These are phyloP conservation scores for Gobius niger DNA, from an alignment of 2,113 vertebrate species.

Conservation along the genomic window DNA sequence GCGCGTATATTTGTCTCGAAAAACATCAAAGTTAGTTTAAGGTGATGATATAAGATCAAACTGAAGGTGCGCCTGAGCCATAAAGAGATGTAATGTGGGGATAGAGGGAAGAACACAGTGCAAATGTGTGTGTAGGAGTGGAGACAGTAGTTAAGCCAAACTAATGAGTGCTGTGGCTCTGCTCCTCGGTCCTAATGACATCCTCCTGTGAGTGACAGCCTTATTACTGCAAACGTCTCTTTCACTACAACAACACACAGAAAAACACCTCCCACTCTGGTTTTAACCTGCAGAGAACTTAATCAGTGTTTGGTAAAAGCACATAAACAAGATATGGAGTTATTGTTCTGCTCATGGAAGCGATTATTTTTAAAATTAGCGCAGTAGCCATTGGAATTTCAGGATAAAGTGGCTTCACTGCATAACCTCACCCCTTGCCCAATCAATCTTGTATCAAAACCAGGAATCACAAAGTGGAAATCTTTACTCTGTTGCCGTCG, in stretches of 20 bases:
- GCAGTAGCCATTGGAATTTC: too few relatives aligned
- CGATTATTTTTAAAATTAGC: too few relatives aligned
- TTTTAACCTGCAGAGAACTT: slow-evolving; percentile 5
- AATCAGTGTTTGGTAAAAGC: too few relatives aligned
- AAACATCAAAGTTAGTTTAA: too few relatives aligned
- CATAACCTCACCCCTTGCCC: not conserved
- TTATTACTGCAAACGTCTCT: slow-evolving; percentile 46
- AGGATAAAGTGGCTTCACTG: too few relatives aligned
- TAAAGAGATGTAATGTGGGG: not conserved
- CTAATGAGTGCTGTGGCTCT: slow-evolving; percentile 52
- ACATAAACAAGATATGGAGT: too few relatives aligned
- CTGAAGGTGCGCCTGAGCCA: not conserved
- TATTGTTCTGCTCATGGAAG: too few relatives aligned
- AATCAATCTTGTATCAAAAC: not conserved
- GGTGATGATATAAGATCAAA: not conserved
- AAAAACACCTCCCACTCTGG: slow-evolving; percentile 20
- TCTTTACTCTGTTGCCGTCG: not conserved
- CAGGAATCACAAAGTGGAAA: not conserved
- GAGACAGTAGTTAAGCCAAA: slow-evolving; percentile 46
- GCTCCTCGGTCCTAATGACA: slow-evolving; percentile 59
- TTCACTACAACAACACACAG: slow-evolving; percentile 12
- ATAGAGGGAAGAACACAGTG: not conserved
- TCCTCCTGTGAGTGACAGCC: slow-evolving; percentile 56
- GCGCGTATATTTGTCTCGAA: too few relatives aligned
- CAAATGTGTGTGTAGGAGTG: slow-evolving; percentile 32